These are phyloP conservation scores for Scaptomyza polygonia DNA, from an alignment of 2,888 invertebrate genomes.

Conservation along the genomic window DNA sequence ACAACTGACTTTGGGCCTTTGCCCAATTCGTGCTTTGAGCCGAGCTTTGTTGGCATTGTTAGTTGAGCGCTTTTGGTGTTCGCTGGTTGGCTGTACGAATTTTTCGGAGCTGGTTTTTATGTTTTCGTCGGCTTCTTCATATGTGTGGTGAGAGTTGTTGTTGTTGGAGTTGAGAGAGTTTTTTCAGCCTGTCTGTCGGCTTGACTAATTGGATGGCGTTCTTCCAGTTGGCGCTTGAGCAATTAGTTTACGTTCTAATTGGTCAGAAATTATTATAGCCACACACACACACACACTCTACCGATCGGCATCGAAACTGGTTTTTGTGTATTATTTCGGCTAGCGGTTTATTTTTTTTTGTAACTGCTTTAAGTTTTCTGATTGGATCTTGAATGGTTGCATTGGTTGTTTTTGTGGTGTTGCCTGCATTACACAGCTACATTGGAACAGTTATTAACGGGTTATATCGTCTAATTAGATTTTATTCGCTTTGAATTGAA, in stretches of 20 bases:
- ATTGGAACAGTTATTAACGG: slow-evolving; percentile 55
- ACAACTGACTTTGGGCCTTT: slow-evolving; percentile 51
- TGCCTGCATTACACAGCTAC: slow-evolving; percentile 9
- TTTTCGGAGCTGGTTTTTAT: slow-evolving; percentile 50
- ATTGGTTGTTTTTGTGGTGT: background rate
- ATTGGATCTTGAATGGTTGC: slow-evolving; percentile 39
- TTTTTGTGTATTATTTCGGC: slow-evolving; percentile 49
- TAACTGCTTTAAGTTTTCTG: slow-evolving; percentile 26
- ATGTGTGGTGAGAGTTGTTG: slow-evolving; percentile 20
- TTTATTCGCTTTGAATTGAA: slow-evolving; percentile 19
- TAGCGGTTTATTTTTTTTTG: slow-evolving; percentile 37
- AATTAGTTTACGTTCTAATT: slow-evolving; percentile 76
- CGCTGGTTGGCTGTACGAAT: slow-evolving; percentile 58
- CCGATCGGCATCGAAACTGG: slow-evolving; percentile 42
- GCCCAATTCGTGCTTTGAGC: slow-evolving; percentile 2
- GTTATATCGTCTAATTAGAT: slow-evolving; percentile 36
- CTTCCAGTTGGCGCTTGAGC: slow-evolving; percentile 73
- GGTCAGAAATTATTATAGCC: slow-evolving; percentile 77
- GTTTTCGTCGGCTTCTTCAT: slow-evolving; percentile 30
- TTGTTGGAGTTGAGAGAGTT: slow-evolving; percentile 8
- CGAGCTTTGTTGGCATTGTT: slow-evolving; percentile 32
- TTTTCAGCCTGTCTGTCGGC: slow-evolving; percentile 35
- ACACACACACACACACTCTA: slow-evolving; percentile 38
- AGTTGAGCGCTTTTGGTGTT: slow-evolving; percentile 61
- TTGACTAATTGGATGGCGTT: slow-evolving; percentile 73